Base-by-base conservation (phyloP, 2,888 invertebrate genomes). In the Papilio protenor region DNA sequence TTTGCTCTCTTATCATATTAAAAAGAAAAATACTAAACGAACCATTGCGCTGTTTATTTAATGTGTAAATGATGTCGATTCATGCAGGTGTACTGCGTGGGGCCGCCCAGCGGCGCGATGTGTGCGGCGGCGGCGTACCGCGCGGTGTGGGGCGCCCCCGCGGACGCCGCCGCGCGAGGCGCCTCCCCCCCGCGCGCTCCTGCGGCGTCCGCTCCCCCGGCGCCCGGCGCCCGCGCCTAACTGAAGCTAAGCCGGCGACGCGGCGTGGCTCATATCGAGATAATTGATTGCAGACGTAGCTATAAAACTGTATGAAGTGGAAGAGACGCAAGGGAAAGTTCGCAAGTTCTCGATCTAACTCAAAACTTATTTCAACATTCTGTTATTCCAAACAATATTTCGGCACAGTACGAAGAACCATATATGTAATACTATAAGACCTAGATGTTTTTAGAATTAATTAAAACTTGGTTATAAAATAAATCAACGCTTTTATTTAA, bases 71-170 rank as follows among this genome's bases (percentile, higher is more conserved):
- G 14, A 0, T 69, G 45, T 33, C 40, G 5, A 16, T 66, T 6
- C 11, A 12, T 61, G 82, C 89, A 92, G 96, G 90, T 97, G 78
- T 97, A 96, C 89, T 97, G 97, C 96, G 87, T 95, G 81, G 97
- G 96, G 11, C 97, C 97, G 27, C 87, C 91, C 82, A 27, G 83
- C 78, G 93, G 93, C 78, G 84, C 91, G 73, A 57, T 77, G 77
- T 49, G 52, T 49, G 77, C 73, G 11, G 59, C 77, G 27, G 81
- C 83, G 82, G 77, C 86, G 77, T 91, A 92, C 89, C 77, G 84
- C 80, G 71, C 75, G 40, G 82, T 77, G 80, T 90, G 90, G 84
- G 80, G 80, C 64, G 79, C 78, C 52, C 76, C 81, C 49, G 72
- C 78, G 27, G 70, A 23, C 70, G 79, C 78, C 57, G 21, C 79